These are phyloP conservation scores for Synergus umbraculus DNA, from an alignment of 2,888 invertebrate genomes.

Conservation along the genomic window DNA sequence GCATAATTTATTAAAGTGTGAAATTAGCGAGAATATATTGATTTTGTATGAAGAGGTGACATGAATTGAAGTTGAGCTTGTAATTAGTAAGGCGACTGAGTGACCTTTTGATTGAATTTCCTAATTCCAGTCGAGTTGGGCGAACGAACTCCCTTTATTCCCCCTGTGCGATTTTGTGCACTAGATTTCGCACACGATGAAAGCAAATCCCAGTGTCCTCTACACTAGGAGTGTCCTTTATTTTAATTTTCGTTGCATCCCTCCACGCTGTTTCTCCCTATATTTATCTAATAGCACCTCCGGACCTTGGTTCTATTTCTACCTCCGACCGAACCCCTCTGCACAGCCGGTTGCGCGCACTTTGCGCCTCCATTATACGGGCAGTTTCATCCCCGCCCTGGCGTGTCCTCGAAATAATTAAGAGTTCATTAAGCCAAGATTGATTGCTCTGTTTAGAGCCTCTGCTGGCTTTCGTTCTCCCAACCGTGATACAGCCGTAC, in stretches of 20 bases:
- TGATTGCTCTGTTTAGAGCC: conserved; percentile 74
- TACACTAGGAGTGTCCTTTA: conserved; percentile 60
- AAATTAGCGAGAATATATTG: background rate
- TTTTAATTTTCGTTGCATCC: conserved; percentile 66
- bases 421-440: conserved; percentile 76
- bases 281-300: conserved; percentile 74
- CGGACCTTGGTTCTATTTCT: conserved; percentile 62
- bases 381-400: conserved; percentile 70
- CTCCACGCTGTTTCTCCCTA: conserved; percentile 67
- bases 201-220: conserved; percentile 41
- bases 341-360: conserved; percentile 70
- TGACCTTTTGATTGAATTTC: conserved; percentile 23
- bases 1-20: no score
- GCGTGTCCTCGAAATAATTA: conserved; percentile 76
- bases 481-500: conserved; percentile 48
- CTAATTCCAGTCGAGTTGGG: background rate
- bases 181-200: background rate
- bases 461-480: conserved; percentile 51
- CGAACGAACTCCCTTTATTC: background rate
- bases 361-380: conserved; percentile 76
- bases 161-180: background rate
- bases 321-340: conserved; percentile 58
- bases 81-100: conserved; percentile 11
- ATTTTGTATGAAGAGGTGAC: background rate
- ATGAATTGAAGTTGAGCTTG: background rate